Evolutionary conservation across 2,797 vertebrate species (phyloP).

Genomic region (Channa striata): DNA sequence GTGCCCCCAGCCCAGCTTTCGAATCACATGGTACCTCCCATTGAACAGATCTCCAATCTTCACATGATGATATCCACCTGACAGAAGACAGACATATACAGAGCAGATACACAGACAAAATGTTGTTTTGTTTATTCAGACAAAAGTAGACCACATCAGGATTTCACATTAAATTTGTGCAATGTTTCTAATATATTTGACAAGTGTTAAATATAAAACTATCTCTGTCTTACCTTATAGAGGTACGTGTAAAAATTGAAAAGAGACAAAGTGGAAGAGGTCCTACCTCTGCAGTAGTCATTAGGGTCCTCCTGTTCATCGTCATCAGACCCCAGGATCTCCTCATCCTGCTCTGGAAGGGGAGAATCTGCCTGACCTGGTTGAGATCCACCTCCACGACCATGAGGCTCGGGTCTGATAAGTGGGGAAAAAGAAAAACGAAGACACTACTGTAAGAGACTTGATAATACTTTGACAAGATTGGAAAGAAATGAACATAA

Average conservation of each 20-base stretch:
- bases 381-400: constrained; percentile 87
- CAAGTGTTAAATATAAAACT: neutral
- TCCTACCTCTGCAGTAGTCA: constrained; percentile 95
- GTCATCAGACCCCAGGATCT: constrained; percentile 96
- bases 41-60: constrained; percentile 97
- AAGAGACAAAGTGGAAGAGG: neutral
- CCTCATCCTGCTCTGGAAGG: constrained; percentile 89
- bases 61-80: constrained; percentile 97
- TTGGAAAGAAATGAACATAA: neutral
- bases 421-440: constrained; percentile 17
- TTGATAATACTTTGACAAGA: neutral
- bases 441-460: neutral
- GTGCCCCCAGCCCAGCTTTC: constrained; percentile 98
- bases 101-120: neutral
- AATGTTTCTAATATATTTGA: neutral
- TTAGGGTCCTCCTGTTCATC: constrained; percentile 98
- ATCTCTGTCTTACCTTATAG: neutral
- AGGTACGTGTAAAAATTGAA: neutral
- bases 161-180: neutral
- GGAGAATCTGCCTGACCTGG: constrained; percentile 87
- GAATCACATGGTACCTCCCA: constrained; percentile 95
- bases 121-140: neutral
- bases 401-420: constrained; percentile 92
- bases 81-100: neutral
- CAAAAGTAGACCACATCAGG: neutral